Conservation (phyloP, 2,797 vertebrate species). For the Zenarchopterus dispar region DNA sequence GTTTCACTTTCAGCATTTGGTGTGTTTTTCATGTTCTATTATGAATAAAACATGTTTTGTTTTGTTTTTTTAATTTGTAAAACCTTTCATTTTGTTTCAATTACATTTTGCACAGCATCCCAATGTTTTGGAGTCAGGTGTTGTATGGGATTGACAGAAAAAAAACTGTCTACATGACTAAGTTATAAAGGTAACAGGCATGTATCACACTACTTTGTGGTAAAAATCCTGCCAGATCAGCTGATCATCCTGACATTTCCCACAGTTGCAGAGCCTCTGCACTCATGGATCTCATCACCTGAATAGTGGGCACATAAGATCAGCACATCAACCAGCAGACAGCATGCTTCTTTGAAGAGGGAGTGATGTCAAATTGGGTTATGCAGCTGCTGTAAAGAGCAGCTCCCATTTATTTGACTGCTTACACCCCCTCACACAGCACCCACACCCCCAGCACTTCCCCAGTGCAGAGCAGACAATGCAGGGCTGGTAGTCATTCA, state of each 20-base stretch:
- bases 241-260: constrained; percentile 34
- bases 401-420: constrained; percentile 80
- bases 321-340: constrained; percentile 73
- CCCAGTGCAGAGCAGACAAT: constrained; percentile 50
- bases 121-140: no score
- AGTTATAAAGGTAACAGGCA: constrained; percentile 1
- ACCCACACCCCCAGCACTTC: constrained; percentile 29
- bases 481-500: constrained; percentile 39
- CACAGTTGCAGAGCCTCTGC: constrained; percentile 34
- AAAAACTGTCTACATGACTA: constrained; percentile 4
- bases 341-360: constrained; percentile 78
- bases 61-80: no score
- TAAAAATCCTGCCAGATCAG: constrained; percentile 27
- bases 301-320: constrained; percentile 55
- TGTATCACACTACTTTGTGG: constrained; percentile 4
- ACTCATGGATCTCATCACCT: constrained; percentile 63
- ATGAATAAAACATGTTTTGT: no score
- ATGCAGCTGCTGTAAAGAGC: constrained; percentile 66
- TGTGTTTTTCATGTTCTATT: no score
- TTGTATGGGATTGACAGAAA: not conserved
- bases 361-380: constrained; percentile 77
- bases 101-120: no score
- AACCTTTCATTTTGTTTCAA: no score
- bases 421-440: constrained; percentile 37
- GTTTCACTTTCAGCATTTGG: no score